Evolutionary conservation across 2,797 vertebrate species (phyloP), one percentile per base, ranked within the genome.

Genomic region (Chrysocyon brachyurus): DNA sequence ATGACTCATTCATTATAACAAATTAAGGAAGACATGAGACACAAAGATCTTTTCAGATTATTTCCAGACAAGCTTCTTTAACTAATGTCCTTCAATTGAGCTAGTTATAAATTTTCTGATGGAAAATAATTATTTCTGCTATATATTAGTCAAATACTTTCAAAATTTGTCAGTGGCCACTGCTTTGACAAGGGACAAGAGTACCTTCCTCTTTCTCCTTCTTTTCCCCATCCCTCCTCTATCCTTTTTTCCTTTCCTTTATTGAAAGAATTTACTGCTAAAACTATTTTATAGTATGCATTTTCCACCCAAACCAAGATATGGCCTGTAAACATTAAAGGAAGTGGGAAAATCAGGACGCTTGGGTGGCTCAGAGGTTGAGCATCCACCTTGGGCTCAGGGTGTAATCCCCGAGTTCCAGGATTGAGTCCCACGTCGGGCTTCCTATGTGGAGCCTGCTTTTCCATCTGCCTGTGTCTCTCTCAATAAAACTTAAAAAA

Each of bases 1-100:
- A 94, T 93, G 87, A 75, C 40, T 88, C 61, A 90, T 93, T 95
- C 75, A 87, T 90, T 95, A 70, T 70, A 68, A 86, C 68, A 90
- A 66, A 75, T 77, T 89, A 95, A 59, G 24, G 95, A 93, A 85
- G 79, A 68, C 56, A 63, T 66, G 68, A 70, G 84, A 88, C n/a
- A 17, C 40, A 90, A 75, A 59, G 54, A 61, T 87, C 75, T 77
- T 83, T 96, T 77, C 78, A 81, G 81, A 31, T 82, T 54, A 82
- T 79, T 87, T 86, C 77, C 75, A 83, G 82, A 83, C 7, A 12
- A 54, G 40, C 33, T 77, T 77, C 31, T 82, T 82, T 75, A 82
- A 64, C 52, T 87, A 77, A 46, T 40, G 22, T 90, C 52, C 52
- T 61, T 87, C 56, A 46, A 1, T 17, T 77, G 40, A 94, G 22